These are phyloP conservation scores for Cantharis lateralis DNA, from an alignment of 2,888 invertebrate species.

Conservation along the genomic window DNA sequence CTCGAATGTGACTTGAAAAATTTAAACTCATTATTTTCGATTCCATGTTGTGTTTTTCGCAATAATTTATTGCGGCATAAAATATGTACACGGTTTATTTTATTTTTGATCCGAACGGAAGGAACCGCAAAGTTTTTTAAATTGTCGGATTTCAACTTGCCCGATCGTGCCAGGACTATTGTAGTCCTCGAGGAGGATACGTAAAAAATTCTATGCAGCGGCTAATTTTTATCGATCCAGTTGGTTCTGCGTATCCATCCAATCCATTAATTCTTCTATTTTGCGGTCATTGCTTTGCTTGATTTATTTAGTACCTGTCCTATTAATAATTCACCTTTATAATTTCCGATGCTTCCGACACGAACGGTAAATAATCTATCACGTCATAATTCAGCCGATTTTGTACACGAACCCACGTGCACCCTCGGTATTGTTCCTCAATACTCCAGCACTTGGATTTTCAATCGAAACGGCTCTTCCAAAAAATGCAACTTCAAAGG, in stretches of 20 bases:
- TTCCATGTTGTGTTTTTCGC: neutral
- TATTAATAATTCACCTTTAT: constrained; percentile 34
- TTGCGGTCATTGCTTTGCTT: constrained; percentile 28
- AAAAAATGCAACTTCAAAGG: no score
- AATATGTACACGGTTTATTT: neutral
- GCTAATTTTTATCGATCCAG: constrained; percentile 15
- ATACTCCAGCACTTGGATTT: neutral
- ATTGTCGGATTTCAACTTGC: neutral
- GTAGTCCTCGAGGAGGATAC: neutral
- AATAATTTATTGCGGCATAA: neutral
- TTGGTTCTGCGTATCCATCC: neutral
- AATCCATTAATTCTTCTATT: constrained; percentile 27
- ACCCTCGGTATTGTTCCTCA: constrained; percentile 11
- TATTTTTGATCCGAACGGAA: neutral
- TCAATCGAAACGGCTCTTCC: neutral
- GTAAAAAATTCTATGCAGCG: neutral
- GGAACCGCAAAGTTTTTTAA: neutral
- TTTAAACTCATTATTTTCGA: neutral
- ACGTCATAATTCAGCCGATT: constrained; percentile 30
- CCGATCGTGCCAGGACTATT: neutral
- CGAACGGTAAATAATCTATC: constrained; percentile 34
- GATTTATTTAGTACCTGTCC: constrained; percentile 31
- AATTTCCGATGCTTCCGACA: constrained; percentile 33
- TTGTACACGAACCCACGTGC: constrained; percentile 29
- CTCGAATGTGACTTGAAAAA: neutral